phyloP scores from a whole-genome alignment of 2,888 invertebrate species.

The Ochropacha duplaris region DNA sequence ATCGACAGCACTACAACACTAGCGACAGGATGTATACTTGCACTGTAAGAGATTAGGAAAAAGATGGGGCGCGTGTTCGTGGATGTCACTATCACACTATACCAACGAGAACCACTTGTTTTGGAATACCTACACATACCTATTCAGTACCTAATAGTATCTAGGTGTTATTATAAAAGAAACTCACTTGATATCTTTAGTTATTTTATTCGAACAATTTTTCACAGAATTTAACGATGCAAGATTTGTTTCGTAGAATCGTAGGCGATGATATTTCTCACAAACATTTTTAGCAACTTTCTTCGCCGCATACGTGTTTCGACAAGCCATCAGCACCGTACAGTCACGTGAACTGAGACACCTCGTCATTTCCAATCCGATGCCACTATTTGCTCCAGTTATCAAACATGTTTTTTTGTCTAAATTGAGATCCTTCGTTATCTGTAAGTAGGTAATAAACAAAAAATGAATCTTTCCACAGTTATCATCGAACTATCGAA shows the following conservation, averaged over 20 bases:
- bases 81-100: too few relatives aligned
- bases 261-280: slow-evolving; percentile 41
- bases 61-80: too few relatives aligned
- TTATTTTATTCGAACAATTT: slow-evolving; percentile 53
- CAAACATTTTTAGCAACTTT: slow-evolving; percentile 44
- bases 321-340: slow-evolving; percentile 92
- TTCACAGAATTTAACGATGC: slow-evolving; percentile 66
- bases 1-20: too few relatives aligned
- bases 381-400: slow-evolving; percentile 97
- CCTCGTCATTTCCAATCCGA: slow-evolving; percentile 94
- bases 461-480: too few relatives aligned
- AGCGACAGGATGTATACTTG: too few relatives aligned
- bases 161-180: too few relatives aligned
- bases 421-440: slow-evolving; percentile 91
- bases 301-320: slow-evolving; percentile 86
- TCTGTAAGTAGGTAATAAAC: slow-evolving; percentile 48
- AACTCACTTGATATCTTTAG: slow-evolving; percentile 48
- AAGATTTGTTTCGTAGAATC: slow-evolving; percentile 59
- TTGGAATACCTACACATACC: too few relatives aligned
- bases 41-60: too few relatives aligned
- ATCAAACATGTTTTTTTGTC: slow-evolving; percentile 91
- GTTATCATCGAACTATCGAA: too few relatives aligned
- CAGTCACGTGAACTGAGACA: slow-evolving; percentile 92
- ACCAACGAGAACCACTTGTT: too few relatives aligned
- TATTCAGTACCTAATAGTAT: too few relatives aligned